Base-by-base conservation (phyloP, 2,113 vertebrate species). In the Protobothrops flavoviridis region DNA sequence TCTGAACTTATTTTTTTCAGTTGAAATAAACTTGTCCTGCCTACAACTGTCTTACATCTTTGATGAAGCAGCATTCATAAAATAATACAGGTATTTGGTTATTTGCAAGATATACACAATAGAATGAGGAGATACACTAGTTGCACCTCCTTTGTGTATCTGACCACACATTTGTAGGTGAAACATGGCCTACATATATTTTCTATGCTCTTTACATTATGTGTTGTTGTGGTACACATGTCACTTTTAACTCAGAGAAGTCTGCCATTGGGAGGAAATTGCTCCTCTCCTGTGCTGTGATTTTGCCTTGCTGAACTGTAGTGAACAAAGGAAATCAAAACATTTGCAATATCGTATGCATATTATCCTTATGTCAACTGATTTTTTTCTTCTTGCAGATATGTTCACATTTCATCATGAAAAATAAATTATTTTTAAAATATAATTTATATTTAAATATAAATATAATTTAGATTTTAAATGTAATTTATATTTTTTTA, bases 21-120 rank as follows among this genome's bases (percentile, higher is more conserved):
- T 0, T 10, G 6, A 61, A 33, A 0, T 0, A 50, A 24, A 43
- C 56, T 94, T 17, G 5, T 48, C 9, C 4, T 55, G 43, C 10
- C 17, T 45, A 12, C 26, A 1, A 57, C 3, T 57, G 0, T 0
- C 87, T 85, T 85, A n/a, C 53, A 43, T 0, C 0, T 3, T 33
- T 43, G 69, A 9, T 43, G 33, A 1, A 87, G 26, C 21, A 17
- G 11, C 39, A 48, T 55, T 23, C 52, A 56, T 24, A 39, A 39
- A 85, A 74, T 39, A 81, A 85, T 11, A 48, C 45, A 39, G 5
- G 26, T 24, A 50, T 20, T 57, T 45, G 1, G 4, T 53, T 13
- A 26, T n/a, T 1, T 21, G 21, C 87, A 17, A 39, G 29, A n/a
- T 23, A 6, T 45, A 33, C 20, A 5, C n/a, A 88, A 11, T 2